Evolutionary conservation across 2,888 invertebrate species (phyloP), one percentile per base, ranked within the genome.

Genomic region (Volucella inanis): DNA sequence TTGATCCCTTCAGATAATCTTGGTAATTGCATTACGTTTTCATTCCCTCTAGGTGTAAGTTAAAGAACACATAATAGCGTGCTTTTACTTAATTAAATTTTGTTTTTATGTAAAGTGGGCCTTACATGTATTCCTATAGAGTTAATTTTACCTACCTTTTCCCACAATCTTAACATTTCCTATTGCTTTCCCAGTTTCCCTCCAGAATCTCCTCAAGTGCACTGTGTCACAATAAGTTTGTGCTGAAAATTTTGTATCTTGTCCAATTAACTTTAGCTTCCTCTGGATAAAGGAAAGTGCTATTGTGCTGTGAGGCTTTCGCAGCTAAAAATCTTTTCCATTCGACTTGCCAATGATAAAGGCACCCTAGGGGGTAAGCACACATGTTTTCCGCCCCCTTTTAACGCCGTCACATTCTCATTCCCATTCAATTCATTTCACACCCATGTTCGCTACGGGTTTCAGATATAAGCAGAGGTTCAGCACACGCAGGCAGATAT

Each of bases 211-310:
- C 31, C 31, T 6, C 6, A 31, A 31, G 31, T 31, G 31, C 31
- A 31, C 31, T 6, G 4, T 31, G 31, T 6, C 31, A 31, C 31
- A 31, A 31, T 31, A 31, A 31, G 31, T 31, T 31, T 31, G 31
- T 0, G 6, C 31, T 6, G 31, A 31, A 41, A 62, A 57, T n/a
- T n/a, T n/a, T n/a, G n/a, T 59, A 72, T 50, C 65, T 52, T 18
- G 41, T 54, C 52, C 50, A 54, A 61, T 50, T 67, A 72, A 79
- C 72, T 61, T 38, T 12, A 62, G 10, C 39, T 45, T 45, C 55
- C 50, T 41, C n/a, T 22, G 61, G 65, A 61, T 41, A 22, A 47
- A 76, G 18, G 43, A 38, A 45, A 50, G n/a, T n/a, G 9, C 41
- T 49, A 8, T 52, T 62, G 31, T 49, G 64, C 41, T 22, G 43